Evolutionary conservation across 2,113 vertebrate species (phyloP), one percentile per base, ranked within the genome.

Genomic region (Daphoenositta chrysoptera): DNA sequence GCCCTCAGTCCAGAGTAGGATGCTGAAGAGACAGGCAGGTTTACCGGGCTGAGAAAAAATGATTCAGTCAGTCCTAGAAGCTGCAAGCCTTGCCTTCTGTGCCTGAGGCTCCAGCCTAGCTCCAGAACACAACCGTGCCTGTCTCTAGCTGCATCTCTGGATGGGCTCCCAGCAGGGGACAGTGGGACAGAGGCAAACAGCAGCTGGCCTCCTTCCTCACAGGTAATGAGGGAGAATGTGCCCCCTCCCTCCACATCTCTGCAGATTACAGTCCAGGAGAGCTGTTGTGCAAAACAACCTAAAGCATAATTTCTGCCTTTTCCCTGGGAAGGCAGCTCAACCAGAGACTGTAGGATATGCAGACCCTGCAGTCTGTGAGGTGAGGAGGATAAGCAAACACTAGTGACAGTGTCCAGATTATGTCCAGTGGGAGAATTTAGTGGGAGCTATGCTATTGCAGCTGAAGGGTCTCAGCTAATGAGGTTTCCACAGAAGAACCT

Each of bases 401-500:
- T 75, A 64, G 47, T 68, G 79, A 75, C 79, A 54, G 27, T 56
- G 60, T 40, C 68, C n/a, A 58, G 60, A 60, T 56, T 31, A 72
- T 2, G 0, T 83, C 91, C 89, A 80, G 44, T 68, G n/a, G 58
- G 40, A 85, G 61, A 76, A 75, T 60, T 93, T 66, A 50, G 54
- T 64, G 71, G 58, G 63, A 92, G 31, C 51, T 90, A 23, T 83
- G 63, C 51, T 83, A 51, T n/a, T 83, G 68, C 64, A 89, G 80
- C 70, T 81, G 72, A 89, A 83, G 64, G 48, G 28, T 82, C 51
- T 81, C 53, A 87, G 80, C 48, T 95, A 93, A 94, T 54, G 77
- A 96, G 61, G 53, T 57, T 96, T 53, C 40, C 37, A 65, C 26
- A 78, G 71, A 93, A 88, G 79, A 83, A 90, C 60, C 39, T 93